Percentiles rank a stretch among this genome's conserved stretches.
Evolutionary conservation across 2,797 vertebrate genomes (phyloP).

Genomic region (Psittacula derbiana): DNA sequence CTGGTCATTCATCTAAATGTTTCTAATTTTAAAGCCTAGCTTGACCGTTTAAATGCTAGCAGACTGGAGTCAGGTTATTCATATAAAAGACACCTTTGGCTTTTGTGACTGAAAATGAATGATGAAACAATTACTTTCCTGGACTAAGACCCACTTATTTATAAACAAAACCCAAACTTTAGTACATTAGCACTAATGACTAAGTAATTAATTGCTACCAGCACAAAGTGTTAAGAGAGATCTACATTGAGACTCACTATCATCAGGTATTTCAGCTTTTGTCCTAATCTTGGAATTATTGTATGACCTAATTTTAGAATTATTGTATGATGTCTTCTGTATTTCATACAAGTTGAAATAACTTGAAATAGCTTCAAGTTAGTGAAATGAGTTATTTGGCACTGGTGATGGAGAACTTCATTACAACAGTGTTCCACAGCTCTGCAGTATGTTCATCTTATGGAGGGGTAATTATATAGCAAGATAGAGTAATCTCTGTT

Average conservation of each 20-base stretch:
- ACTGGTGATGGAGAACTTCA: neutral
- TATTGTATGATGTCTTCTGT: neutral
- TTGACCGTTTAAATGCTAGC: slow-evolving; percentile 1
- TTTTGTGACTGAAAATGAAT: slow-evolving; percentile 2
- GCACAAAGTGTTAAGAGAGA: neutral
- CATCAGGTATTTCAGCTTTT: neutral
- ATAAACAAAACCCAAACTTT: neutral
- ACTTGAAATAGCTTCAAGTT: neutral
- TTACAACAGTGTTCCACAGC: neutral
- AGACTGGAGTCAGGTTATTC: neutral
- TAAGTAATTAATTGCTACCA: neutral
- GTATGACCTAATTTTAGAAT: neutral
- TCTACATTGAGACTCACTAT: neutral
- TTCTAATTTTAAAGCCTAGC: neutral
- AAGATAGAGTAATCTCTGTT: neutral
- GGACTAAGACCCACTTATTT: neutral
- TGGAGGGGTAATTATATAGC: neutral
- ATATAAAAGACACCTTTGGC: neutral
- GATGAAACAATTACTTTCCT: slow-evolving; percentile 16
- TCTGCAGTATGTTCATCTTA: neutral
- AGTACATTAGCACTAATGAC: neutral
- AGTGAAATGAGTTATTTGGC: neutral
- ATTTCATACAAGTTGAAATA: neutral
- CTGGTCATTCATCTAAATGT: neutral
- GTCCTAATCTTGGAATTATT: neutral